Percentiles rank a stretch among this genome's conserved stretches.
These are phyloP conservation scores for Edolisoma coerulescens DNA, from an alignment of 2,113 vertebrate species.

Conservation along the genomic window DNA sequence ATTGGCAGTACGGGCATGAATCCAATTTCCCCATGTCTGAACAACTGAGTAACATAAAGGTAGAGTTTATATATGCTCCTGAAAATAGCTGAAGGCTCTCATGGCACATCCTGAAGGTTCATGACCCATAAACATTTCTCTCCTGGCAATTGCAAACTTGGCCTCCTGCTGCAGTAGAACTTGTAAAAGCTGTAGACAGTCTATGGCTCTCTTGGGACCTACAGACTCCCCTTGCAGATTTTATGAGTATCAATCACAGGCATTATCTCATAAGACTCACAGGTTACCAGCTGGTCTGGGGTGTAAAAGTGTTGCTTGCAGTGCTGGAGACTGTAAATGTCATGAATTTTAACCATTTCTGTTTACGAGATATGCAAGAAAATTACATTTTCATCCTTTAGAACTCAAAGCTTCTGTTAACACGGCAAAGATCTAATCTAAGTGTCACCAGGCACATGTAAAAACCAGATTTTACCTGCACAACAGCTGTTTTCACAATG, in stretches of 20 bases:
- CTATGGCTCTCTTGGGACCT: not conserved
- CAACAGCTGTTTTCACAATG: not conserved
- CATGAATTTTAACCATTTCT: not conserved
- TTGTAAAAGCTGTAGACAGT: constrained; percentile 32
- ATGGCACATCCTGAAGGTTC: constrained; percentile 40
- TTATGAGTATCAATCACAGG: not conserved
- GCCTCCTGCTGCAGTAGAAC: constrained; percentile 7
- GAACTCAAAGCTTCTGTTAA: not conserved
- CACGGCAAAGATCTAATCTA: not conserved
- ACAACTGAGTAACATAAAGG: constrained; percentile 4
- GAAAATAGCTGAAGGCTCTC: constrained; percentile 32
- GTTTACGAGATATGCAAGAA: not conserved
- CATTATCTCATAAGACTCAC: constrained; percentile 1
- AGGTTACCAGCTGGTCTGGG: constrained; percentile 6
- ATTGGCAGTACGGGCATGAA: not conserved
- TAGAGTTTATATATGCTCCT: constrained; percentile 14
- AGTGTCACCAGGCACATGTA: not conserved
- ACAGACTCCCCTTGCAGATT: constrained; percentile 17
- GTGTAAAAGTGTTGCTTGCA: not conserved
- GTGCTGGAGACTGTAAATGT: not conserved
- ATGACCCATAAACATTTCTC: constrained; percentile 53
- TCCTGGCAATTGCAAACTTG: constrained; percentile 21
- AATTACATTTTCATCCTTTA: not conserved
- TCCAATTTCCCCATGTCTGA: not conserved
- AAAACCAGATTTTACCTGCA: not conserved